Percentiles rank a stretch among this genome's conserved stretches.
These are phyloP conservation scores for Cynopterus sphinx DNA, from an alignment of 2,797 vertebrate species.

Conservation along the genomic window DNA sequence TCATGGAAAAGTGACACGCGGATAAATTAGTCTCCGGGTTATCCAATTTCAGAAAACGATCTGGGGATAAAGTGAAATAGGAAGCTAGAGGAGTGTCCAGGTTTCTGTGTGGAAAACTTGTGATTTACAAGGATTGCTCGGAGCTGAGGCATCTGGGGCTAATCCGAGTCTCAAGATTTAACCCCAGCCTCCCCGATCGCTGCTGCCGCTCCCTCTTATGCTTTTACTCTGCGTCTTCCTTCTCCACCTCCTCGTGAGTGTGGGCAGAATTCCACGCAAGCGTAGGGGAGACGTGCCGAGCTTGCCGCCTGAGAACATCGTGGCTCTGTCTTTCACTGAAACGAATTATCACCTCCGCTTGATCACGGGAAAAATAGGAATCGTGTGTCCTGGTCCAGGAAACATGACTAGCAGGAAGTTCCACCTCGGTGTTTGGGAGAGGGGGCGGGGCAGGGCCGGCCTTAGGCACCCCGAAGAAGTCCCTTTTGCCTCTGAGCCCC, in stretches of 20 bases:
- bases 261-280: not conserved
- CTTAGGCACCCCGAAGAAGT: not conserved
- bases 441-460: not conserved
- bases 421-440: not conserved
- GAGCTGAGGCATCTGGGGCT: too few relatives aligned
- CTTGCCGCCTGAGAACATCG: not conserved
- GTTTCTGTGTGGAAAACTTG: not conserved
- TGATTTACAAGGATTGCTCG: not conserved
- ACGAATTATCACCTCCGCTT: not conserved
- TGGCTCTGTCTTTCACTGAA: not conserved
- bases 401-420: not conserved
- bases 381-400: not conserved
- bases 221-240: not conserved
- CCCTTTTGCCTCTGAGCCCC: not conserved
- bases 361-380: not conserved
- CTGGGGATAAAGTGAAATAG: slow-evolving; percentile 37
- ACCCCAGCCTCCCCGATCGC: not conserved
- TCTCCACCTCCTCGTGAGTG: not conserved
- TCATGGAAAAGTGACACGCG: slow-evolving; percentile 59
- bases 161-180: not conserved
- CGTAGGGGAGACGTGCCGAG: too few relatives aligned
- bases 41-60: slow-evolving; percentile 54
- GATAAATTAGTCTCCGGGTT: slow-evolving; percentile 61
- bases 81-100: not conserved
- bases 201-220: not conserved